A percentile compares a stretch with the other conserved stretches of the same genome.
Conservation (phyloP, 2,797 vertebrate species). For the Oryzias sinensis region DNA sequence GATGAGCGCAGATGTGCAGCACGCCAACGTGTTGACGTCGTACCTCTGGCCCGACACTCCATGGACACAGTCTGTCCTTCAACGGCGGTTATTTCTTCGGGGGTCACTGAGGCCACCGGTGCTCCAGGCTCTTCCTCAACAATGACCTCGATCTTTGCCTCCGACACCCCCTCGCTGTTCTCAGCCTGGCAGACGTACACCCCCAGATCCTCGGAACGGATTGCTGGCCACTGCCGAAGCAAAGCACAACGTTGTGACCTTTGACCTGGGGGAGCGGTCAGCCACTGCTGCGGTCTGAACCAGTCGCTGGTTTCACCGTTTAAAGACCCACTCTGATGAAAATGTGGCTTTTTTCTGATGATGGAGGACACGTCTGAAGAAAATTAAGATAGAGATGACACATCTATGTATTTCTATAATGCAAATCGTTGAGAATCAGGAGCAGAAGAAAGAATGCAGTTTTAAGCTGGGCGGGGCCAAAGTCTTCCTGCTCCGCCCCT, state of each 20-base stretch:
- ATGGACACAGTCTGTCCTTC: slow-evolving; percentile 83
- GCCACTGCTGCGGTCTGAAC: no score
- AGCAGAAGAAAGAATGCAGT: no score
- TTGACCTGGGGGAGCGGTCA: no score
- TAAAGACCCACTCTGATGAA: no score
- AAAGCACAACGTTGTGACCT: not conserved
- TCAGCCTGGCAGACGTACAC: slow-evolving; percentile 85
- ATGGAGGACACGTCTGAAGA: no score
- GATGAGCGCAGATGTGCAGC: not conserved
- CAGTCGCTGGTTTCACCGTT: no score
- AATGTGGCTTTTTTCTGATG: no score
- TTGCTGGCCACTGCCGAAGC: slow-evolving; percentile 74
- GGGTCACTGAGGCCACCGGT: slow-evolving; percentile 75
- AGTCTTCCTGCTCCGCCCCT: no score
- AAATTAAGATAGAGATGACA: no score
- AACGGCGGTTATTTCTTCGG: slow-evolving; percentile 71
- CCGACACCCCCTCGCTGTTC: slow-evolving; percentile 81
- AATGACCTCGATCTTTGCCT: slow-evolving; percentile 79
- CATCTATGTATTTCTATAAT: no score
- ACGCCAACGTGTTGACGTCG: not conserved
- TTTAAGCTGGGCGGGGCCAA: no score
- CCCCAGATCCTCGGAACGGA: slow-evolving; percentile 80
- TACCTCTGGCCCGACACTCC: slow-evolving; percentile 85
- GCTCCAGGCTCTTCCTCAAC: slow-evolving; percentile 63
- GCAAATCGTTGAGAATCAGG: no score